A percentile compares a stretch with the other conserved stretches of the same genome.
These are phyloP conservation scores for Plectropomus leopardus DNA, from an alignment of 2,113 vertebrate genomes.

Conservation along the genomic window DNA sequence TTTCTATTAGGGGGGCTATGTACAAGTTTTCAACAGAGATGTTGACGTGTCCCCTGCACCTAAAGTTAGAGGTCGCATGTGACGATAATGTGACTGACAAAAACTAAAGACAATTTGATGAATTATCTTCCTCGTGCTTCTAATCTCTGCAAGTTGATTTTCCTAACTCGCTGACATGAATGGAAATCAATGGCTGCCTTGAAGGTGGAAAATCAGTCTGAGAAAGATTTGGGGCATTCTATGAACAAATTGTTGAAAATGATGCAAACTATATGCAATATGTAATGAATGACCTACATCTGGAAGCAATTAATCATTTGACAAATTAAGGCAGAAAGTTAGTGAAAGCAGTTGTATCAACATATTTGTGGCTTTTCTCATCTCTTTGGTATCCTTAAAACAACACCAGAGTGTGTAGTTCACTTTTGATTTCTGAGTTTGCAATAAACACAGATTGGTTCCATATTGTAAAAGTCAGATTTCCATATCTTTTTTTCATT, in stretches of 20 bases:
- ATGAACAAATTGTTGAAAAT: neutral
- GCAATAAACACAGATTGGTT: too few relatives aligned
- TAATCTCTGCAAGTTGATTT: neutral
- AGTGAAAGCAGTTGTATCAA: neutral
- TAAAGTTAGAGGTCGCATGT: neutral
- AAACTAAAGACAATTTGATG: slow-evolving; percentile 12
- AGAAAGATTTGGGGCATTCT: neutral
- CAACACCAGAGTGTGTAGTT: too few relatives aligned
- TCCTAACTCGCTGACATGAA: neutral
- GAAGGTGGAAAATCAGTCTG: slow-evolving; percentile 22
- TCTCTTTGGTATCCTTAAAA: neutral
- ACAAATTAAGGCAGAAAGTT: neutral
- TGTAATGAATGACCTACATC: neutral
- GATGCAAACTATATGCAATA: neutral
- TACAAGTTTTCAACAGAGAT: too few relatives aligned
- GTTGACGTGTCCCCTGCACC: too few relatives aligned
- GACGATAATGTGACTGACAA: neutral
- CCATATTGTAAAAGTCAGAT: too few relatives aligned
- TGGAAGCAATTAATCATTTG: neutral
- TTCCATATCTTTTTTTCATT: too few relatives aligned
- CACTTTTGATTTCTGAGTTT: too few relatives aligned
- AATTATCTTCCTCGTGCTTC: slow-evolving; percentile 13
- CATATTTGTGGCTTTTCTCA: neutral
- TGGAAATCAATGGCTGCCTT: neutral
- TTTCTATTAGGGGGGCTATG: too few relatives aligned